Percentiles rank a stretch among this genome's conserved stretches.
Evolutionary conservation across 2,888 invertebrate genomes (phyloP).

Genomic region (Torymus aiolomorphi): DNA sequence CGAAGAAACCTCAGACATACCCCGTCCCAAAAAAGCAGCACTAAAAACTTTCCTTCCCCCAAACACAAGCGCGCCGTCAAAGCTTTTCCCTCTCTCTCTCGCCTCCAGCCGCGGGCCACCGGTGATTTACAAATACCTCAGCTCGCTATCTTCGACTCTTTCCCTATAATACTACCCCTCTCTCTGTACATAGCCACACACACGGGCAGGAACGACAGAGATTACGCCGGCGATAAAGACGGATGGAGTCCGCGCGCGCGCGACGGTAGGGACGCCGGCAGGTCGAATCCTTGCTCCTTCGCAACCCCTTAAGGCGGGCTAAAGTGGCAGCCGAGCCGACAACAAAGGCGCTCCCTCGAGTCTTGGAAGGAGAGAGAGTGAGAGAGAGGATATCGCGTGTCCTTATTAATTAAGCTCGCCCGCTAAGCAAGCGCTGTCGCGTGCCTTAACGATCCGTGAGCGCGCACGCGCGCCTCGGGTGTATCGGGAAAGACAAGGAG

Average conservation of each 20-base stretch:
- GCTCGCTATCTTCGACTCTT: constrained; percentile 16
- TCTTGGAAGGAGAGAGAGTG: constrained; percentile 34
- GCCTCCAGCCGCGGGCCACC: no score
- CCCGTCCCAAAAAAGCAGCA: no score
- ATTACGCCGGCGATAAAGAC: constrained; percentile 55
- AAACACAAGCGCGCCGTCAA: not conserved
- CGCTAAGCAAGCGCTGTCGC: constrained; percentile 70
- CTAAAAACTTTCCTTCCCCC: not conserved
- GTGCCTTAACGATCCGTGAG: constrained; percentile 72
- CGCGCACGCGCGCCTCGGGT: constrained; percentile 11
- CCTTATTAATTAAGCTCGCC: constrained; percentile 75
- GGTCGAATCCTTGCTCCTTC: constrained; percentile 37
- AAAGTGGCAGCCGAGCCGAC: constrained; percentile 69
- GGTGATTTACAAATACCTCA: constrained; percentile 45
- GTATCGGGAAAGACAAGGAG: not conserved
- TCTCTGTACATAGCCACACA: no score
- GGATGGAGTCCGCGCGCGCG: constrained; percentile 46
- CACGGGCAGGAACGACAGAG: constrained; percentile 32
- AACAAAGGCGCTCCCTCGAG: constrained; percentile 74
- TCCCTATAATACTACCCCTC: no score
- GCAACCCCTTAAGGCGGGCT: constrained; percentile 71
- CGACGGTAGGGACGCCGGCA: constrained; percentile 21
- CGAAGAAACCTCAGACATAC: no score
- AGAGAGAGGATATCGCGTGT: constrained; percentile 73
- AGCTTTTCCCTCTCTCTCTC: not conserved